Percentiles rank a stretch among this genome's conserved stretches.
Conservation (phyloP, 2,888 invertebrate genomes). For the Automeris io region DNA sequence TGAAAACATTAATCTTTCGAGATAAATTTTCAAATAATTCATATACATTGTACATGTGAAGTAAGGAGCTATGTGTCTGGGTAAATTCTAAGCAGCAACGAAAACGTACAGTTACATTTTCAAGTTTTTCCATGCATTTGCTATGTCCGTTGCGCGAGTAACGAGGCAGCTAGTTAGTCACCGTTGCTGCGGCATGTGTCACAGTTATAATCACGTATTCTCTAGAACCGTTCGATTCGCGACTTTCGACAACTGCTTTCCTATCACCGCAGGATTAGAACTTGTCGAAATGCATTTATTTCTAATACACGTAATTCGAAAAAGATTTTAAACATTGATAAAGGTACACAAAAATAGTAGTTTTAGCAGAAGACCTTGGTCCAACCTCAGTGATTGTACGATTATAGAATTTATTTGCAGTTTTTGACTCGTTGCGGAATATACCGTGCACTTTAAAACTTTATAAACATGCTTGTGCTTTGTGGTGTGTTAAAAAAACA, state of each 20-base stretch:
- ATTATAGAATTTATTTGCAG: slow-evolving; percentile 29
- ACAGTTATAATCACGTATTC: slow-evolving; percentile 40
- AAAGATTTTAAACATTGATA: too few species aligned
- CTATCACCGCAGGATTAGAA: slow-evolving; percentile 22
- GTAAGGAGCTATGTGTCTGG: too few species aligned
- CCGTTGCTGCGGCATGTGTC: slow-evolving; percentile 46
- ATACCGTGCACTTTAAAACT: too few species aligned
- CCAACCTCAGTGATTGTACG: slow-evolving; percentile 30
- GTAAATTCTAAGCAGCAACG: slow-evolving; percentile 8
- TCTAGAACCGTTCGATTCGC: slow-evolving; percentile 28
- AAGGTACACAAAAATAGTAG: too few species aligned
- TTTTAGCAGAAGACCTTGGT: slow-evolving; percentile 36
- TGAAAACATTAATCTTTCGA: too few species aligned
- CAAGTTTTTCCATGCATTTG: slow-evolving; percentile 56
- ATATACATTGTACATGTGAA: too few species aligned
- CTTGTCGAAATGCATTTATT: too few species aligned
- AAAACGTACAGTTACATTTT: slow-evolving; percentile 47
- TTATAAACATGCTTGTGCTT: too few species aligned
- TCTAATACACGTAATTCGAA: too few species aligned
- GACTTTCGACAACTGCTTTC: slow-evolving; percentile 33
- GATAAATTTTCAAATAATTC: too few species aligned
- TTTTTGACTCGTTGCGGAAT: slow-evolving; percentile 27
- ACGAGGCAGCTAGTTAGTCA: slow-evolving; percentile 58
- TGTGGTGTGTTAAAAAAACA: slow-evolving; percentile 5
- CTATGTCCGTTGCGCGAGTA: slow-evolving; percentile 28